Evolutionary conservation across 1,140 invertebrate species (phyloP).

Genomic region (Cotesia typhae): DNA sequence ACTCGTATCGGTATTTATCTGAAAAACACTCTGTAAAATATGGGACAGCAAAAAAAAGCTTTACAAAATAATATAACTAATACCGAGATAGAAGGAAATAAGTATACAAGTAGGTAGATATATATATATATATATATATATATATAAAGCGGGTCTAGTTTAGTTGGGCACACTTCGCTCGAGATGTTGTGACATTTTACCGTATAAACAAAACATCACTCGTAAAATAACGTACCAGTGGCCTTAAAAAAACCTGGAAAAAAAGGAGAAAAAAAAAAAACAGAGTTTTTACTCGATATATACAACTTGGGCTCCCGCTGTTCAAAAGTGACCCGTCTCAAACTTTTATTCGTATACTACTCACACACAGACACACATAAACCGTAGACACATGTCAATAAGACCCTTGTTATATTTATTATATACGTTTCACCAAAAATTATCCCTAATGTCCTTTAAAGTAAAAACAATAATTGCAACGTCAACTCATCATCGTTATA

Average conservation of each 20-base stretch:
- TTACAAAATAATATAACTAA: neutral
- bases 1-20: no score
- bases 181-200: conserved; percentile 60
- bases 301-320: neutral
- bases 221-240: conserved; percentile 31
- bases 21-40: neutral
- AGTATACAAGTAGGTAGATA: neutral
- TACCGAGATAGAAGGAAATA: conserved; percentile 6
- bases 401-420: no score
- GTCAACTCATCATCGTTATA: neutral
- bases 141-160: conserved; percentile 20
- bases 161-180: conserved; percentile 35
- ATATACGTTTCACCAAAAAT: no score
- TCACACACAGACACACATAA: neutral
- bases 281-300: neutral
- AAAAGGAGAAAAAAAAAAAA: no score
- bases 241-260: conserved; percentile 6
- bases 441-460: no score
- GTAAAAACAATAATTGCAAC: no score
- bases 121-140: no score
- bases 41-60: neutral
- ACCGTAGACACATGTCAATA: no score
- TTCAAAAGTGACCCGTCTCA: conserved; percentile 44
- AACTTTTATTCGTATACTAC: neutral
- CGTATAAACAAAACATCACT: conserved; percentile 51